A percentile compares a stretch with the other conserved stretches of the same genome.
These are phyloP conservation scores for Ctenoplectra terminalis DNA, from an alignment of 1,140 invertebrate species.

Conservation along the genomic window DNA sequence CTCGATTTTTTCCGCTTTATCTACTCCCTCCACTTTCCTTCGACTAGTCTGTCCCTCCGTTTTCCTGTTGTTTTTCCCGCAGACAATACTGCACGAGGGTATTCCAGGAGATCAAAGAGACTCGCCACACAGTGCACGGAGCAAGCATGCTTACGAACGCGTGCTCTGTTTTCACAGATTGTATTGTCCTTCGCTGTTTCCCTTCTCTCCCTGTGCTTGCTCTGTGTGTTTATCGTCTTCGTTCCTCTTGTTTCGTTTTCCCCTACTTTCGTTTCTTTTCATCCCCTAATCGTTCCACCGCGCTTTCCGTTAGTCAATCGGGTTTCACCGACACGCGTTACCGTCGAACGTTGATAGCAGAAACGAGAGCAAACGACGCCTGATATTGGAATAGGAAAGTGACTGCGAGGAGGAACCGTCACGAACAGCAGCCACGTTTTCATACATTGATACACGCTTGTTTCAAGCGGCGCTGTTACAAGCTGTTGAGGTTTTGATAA, in stretches of 20 bases:
- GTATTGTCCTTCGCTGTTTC: conserved; percentile 1
- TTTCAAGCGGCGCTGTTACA: too few relatives aligned
- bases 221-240: not conserved
- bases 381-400: too few relatives aligned
- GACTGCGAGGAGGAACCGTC: not conserved
- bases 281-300: not conserved
- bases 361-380: too few relatives aligned
- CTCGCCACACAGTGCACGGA: conserved; percentile 8
- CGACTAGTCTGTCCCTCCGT: conserved; percentile 1
- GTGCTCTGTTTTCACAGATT: not conserved
- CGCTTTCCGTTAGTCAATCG: not conserved
- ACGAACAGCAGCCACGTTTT: not conserved
- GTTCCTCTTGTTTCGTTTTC: not conserved
- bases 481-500: too few relatives aligned
- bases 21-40: not conserved
- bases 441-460: too few relatives aligned
- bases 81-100: conserved; percentile 34
- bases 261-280: not conserved
- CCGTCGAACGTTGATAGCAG: too few relatives aligned
- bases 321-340: conserved; percentile 1
- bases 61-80: conserved; percentile 40
- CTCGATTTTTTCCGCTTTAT: conserved; percentile 25
- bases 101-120: conserved; percentile 43
- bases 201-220: not conserved
- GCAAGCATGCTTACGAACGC: conserved; percentile 27